Evolutionary conservation across 2,113 vertebrate genomes (phyloP).

Genomic region (Dasyurus viverrinus): DNA sequence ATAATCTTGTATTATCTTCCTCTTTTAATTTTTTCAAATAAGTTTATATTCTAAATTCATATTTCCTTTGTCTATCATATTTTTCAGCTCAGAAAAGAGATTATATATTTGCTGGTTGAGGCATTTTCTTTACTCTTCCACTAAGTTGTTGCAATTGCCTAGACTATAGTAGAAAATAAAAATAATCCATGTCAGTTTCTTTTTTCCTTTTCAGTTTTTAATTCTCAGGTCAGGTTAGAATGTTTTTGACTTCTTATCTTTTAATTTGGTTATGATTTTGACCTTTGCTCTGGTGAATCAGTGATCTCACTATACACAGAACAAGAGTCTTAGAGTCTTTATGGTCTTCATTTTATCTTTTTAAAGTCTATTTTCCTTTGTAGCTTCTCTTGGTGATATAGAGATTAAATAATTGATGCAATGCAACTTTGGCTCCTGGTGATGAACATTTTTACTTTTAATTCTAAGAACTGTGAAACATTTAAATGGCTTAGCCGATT

Average conservation of each 20-base stretch:
- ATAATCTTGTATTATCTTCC: neutral
- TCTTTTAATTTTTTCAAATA: neutral
- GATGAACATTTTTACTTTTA: neutral
- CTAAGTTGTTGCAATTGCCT: neutral
- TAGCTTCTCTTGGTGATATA: conserved; percentile 27
- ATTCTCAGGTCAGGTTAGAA: neutral
- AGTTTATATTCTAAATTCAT: neutral
- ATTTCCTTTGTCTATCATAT: neutral
- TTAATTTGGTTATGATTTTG: neutral
- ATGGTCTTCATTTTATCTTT: neutral
- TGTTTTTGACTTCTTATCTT: neutral
- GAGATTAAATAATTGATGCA: neutral
- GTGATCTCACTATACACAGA: neutral
- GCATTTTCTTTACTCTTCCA: neutral
- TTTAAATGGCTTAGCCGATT: neutral
- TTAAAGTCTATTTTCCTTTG: conserved; percentile 27
- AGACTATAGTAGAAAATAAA: neutral
- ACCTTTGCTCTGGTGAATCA: neutral
- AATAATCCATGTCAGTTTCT: neutral
- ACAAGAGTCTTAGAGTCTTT: neutral
- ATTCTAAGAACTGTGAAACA: neutral
- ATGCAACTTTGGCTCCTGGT: neutral
- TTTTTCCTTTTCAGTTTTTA: neutral
- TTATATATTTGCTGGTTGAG: neutral
- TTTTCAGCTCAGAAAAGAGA: neutral